These are phyloP conservation scores for Umimayanthus chanpuru DNA, from an alignment of 92 coral and sea anemone species.

Conservation along the genomic window DNA sequence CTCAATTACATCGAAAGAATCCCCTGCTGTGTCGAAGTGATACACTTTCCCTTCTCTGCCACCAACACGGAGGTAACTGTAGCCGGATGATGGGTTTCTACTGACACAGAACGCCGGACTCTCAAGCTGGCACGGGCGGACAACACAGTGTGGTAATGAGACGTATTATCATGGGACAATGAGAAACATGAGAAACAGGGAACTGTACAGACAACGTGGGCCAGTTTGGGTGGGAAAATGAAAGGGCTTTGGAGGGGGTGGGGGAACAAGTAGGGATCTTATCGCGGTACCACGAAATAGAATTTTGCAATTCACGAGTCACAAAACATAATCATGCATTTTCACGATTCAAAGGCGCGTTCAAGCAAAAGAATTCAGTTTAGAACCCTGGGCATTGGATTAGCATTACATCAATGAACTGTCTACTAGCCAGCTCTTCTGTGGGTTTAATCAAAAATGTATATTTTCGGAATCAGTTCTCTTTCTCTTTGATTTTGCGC, in stretches of 20 bases:
- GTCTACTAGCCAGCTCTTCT: no score
- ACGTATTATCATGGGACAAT: no score
- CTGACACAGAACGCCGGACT: slow-evolving; percentile 83
- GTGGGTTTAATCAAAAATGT: no score
- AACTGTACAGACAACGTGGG: neutral
- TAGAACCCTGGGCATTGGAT: no score
- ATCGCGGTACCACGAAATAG: no score
- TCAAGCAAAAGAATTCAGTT: no score
- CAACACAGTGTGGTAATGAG: neutral
- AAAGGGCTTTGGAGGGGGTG: neutral
- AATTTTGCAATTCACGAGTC: no score
- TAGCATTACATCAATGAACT: no score
- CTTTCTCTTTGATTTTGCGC: no score
- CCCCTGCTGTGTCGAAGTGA: slow-evolving; percentile 68
- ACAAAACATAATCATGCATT: no score
- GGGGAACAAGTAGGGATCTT: neutral
- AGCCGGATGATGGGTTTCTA: slow-evolving; percentile 73
- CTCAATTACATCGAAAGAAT: slow-evolving; percentile 68
- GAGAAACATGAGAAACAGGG: neutral
- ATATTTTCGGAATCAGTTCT: no score
- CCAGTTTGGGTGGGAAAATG: neutral
- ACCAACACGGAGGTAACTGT: slow-evolving; percentile 87
- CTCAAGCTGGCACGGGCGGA: slow-evolving; percentile 51
- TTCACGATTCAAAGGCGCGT: no score
- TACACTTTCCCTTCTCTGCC: slow-evolving; percentile 85